phyloP scores from a whole-genome alignment of 2,888 invertebrate species.

The Caenorhabditis parvicauda region DNA sequence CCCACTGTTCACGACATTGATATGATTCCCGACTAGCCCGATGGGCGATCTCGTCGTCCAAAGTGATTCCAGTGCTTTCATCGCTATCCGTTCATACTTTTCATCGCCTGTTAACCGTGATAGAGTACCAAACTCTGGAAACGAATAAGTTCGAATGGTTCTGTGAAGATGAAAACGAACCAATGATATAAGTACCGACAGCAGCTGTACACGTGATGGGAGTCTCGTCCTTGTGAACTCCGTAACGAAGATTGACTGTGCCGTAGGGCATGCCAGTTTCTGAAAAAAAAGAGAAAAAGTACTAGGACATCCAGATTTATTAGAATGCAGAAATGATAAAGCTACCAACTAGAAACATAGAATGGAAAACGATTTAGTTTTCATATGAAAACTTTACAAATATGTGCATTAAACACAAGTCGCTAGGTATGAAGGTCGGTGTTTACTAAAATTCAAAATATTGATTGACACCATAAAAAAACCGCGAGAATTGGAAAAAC shows the following conservation, averaged over 20 bases:
- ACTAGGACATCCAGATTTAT: no score
- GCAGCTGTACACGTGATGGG: slow-evolving; percentile 96
- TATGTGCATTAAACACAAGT: no score
- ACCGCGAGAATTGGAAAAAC: no score
- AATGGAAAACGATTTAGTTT: no score
- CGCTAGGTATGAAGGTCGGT: no score
- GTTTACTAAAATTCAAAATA: no score
- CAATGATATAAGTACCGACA: slow-evolving; percentile 91
- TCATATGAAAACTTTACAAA: no score
- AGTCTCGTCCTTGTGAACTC: slow-evolving; percentile 86
- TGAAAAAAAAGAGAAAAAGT: not conserved
- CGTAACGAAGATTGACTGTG: slow-evolving; percentile 79
- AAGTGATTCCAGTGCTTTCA: slow-evolving; percentile 82
- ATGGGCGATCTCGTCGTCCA: slow-evolving; percentile 79
- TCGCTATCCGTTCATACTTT: slow-evolving; percentile 84
- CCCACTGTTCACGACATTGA: slow-evolving; percentile 69
- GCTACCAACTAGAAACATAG: no score
- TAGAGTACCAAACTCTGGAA: slow-evolving; percentile 86
- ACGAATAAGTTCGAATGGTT: not conserved
- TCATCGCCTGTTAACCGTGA: slow-evolving; percentile 65
- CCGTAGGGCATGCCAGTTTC: slow-evolving; percentile 68
- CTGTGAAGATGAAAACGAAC: slow-evolving; percentile 7
- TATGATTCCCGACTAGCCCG: slow-evolving; percentile 83
- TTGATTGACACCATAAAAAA: no score
- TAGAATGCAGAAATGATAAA: no score